phyloP scores from a whole-genome alignment of 2,888 invertebrate species.

The Apantesis nais region DNA sequence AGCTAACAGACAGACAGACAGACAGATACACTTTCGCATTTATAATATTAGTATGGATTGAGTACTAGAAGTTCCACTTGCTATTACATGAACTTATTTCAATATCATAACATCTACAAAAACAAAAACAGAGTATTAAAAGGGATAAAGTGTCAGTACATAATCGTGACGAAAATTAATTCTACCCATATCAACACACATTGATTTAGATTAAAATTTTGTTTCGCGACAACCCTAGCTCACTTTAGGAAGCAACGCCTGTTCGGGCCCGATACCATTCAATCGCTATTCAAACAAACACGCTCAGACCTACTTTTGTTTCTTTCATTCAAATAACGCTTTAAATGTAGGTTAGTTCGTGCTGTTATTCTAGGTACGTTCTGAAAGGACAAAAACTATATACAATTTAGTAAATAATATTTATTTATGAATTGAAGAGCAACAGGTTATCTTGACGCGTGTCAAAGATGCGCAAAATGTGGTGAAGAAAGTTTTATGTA shows the following conservation, averaged over 20 bases:
- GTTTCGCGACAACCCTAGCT: constrained; percentile 22
- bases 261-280: constrained; percentile 57
- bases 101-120: neutral
- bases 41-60: no score
- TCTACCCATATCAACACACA: neutral
- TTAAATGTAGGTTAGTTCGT: constrained; percentile 34
- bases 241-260: constrained; percentile 51
- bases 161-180: neutral
- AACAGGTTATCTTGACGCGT: neutral
- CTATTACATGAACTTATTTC: neutral
- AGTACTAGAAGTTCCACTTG: neutral
- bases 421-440: neutral
- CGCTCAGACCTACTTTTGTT: constrained; percentile 52
- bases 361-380: neutral
- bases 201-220: neutral
- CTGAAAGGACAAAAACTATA: neutral
- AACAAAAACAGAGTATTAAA: neutral
- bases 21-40: no score
- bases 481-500: neutral
- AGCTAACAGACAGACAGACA: no score
- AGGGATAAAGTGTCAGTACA: neutral
- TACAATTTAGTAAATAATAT: neutral
- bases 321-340: constrained; percentile 50
- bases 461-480: neutral
- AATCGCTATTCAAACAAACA: constrained; percentile 65